These are phyloP conservation scores for Gymnocephalus cernua DNA, from an alignment of 2,113 vertebrate genomes.

Conservation along the genomic window DNA sequence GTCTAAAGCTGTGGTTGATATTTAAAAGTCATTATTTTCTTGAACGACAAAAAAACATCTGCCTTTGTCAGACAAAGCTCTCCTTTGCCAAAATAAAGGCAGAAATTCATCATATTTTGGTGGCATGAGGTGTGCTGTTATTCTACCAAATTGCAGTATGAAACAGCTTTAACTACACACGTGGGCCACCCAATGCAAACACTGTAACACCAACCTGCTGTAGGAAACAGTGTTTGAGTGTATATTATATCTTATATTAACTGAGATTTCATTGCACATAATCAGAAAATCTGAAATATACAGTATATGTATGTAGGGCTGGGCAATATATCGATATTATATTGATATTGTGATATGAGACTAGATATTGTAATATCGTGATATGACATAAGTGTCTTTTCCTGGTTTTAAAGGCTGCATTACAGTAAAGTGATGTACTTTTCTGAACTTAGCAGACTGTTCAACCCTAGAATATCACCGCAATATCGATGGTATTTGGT, in stretches of 20 bases:
- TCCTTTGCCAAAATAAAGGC: background rate
- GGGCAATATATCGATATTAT: too few relatives aligned
- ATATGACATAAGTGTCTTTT: too few relatives aligned
- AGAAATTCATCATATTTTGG: constrained; percentile 30
- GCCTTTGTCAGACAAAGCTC: background rate
- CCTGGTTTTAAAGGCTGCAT: too few relatives aligned
- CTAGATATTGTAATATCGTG: too few relatives aligned
- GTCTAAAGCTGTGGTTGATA: constrained; percentile 23
- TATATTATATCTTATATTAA: constrained; percentile 2
- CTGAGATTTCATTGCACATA: background rate
- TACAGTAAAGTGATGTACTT: too few relatives aligned
- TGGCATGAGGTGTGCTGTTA: constrained; percentile 37
- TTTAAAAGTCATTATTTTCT: constrained; percentile 28
- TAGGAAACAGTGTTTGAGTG: constrained; percentile 32
- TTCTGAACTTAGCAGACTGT: too few relatives aligned
- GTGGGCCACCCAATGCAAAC: constrained; percentile 37
- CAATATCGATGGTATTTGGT: too few relatives aligned
- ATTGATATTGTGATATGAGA: too few relatives aligned
- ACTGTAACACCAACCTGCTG: constrained; percentile 24
- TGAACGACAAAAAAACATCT: background rate
- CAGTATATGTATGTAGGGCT: too few relatives aligned
- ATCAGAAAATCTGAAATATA: background rate
- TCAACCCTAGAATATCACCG: too few relatives aligned
- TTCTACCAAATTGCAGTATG: constrained; percentile 17
- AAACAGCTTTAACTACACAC: constrained; percentile 24